phyloP scores from a whole-genome alignment of 1,140 invertebrate genomes.

The Ctenoplectra terminalis region DNA sequence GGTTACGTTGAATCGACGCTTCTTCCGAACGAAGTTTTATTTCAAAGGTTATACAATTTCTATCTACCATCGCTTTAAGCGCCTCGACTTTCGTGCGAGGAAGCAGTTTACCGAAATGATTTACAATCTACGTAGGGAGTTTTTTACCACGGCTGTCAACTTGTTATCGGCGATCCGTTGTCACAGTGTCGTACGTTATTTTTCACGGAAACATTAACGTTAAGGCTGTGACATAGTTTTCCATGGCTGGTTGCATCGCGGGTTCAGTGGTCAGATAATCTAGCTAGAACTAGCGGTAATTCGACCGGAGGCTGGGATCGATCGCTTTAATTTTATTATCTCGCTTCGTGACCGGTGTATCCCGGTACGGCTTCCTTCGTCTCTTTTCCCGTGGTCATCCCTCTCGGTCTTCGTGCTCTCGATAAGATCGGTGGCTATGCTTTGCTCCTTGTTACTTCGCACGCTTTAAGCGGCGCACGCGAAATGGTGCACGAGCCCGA shows the following conservation, averaged over 20 bases:
- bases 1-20: background rate
- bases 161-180: too few species aligned
- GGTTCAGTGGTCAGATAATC: slow-evolving; percentile 29
- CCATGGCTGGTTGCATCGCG: background rate
- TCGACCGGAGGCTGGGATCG: slow-evolving; percentile 61
- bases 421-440: slow-evolving; percentile 47
- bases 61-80: too few species aligned
- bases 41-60: too few species aligned
- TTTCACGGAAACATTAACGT: background rate
- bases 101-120: too few species aligned
- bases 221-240: background rate
- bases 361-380: background rate
- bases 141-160: too few species aligned
- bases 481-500: slow-evolving; percentile 20
- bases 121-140: too few species aligned
- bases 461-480: slow-evolving; percentile 7
- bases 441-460: slow-evolving; percentile 7
- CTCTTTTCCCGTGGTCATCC: background rate
- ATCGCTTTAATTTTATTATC: slow-evolving; percentile 74
- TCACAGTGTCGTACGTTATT: background rate
- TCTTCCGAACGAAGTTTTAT: too few species aligned
- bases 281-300: slow-evolving; percentile 45
- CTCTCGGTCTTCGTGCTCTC: slow-evolving; percentile 20
- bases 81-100: too few species aligned
- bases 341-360: slow-evolving; percentile 54